Conservation (phyloP, 2,797 vertebrate genomes). For the Mormyrops attenuatus region DNA sequence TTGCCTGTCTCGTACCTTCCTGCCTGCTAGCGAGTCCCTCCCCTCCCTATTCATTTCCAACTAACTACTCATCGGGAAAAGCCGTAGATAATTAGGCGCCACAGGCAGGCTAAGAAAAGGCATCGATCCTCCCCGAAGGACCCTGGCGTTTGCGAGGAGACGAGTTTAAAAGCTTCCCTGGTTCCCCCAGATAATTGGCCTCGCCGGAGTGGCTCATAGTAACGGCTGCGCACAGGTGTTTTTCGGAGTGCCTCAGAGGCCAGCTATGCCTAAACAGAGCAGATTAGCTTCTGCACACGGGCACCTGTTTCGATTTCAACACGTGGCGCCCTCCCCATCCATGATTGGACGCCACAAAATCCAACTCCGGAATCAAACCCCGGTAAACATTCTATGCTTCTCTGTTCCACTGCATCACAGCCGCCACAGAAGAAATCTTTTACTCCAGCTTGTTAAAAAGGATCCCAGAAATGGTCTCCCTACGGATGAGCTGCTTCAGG, state of each 20-base stretch:
- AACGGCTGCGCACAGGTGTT: conserved; percentile 38
- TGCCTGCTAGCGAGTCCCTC: conserved; percentile 28
- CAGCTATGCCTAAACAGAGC: not conserved
- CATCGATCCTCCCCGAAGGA: conserved; percentile 34
- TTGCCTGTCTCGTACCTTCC: conserved; percentile 25
- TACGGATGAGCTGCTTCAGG: not conserved
- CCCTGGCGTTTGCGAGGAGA: conserved; percentile 22
- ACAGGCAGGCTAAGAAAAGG: conserved; percentile 37
- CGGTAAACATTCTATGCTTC: not conserved
- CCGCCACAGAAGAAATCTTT: not conserved
- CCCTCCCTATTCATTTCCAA: conserved; percentile 33
- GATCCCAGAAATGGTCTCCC: not conserved
- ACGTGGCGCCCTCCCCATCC: not conserved
- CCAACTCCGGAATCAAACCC: not conserved
- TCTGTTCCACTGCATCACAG: not conserved
- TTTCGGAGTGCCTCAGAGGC: not conserved
- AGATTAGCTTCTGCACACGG: not conserved
- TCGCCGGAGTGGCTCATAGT: conserved; percentile 29
- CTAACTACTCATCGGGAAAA: conserved; percentile 39
- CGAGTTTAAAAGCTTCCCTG: conserved; percentile 23
- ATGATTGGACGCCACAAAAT: not conserved
- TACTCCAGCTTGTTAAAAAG: not conserved
- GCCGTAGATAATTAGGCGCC: conserved; percentile 41
- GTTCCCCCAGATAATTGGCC: conserved; percentile 34
- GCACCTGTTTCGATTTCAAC: not conserved